These are phyloP conservation scores for Drosophila willistoni DNA, from an alignment of 1,140 invertebrate species.

Conservation along the genomic window DNA sequence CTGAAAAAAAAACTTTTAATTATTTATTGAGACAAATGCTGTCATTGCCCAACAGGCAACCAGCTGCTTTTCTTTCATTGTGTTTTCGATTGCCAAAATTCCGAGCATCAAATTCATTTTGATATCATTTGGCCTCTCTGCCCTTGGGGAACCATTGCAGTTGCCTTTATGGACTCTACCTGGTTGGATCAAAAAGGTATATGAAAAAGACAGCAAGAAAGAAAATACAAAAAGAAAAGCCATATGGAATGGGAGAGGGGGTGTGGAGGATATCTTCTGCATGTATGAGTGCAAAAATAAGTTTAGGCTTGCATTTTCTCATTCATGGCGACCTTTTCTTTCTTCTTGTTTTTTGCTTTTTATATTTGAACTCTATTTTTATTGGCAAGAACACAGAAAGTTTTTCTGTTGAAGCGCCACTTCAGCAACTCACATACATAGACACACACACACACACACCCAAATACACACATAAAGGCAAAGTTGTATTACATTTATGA, in stretches of 20 bases:
- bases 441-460: slow-evolving; percentile 24
- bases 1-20: too few species aligned
- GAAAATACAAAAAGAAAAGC: background rate
- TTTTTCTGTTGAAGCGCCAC: background rate
- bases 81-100: background rate
- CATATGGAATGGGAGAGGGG: background rate
- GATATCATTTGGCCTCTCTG: too few species aligned
- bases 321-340: slow-evolving; percentile 9
- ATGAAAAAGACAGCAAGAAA: background rate
- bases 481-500: slow-evolving; percentile 68
- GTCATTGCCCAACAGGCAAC: too few species aligned
- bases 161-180: background rate
- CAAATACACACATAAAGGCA: slow-evolving; percentile 45
- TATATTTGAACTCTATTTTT: slow-evolving; percentile 8
- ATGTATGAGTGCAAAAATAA: background rate
- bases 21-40: too few species aligned
- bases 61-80: background rate
- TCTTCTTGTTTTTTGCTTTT: background rate
- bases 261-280: background rate
- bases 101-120: too few species aligned
- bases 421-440: slow-evolving; percentile 26
- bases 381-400: slow-evolving; percentile 3
- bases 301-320: background rate
- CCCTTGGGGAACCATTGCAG: background rate
- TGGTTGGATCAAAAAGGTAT: background rate